Conservation (phyloP, 1,140 invertebrate species). For the Adelges cooleyi region DNA sequence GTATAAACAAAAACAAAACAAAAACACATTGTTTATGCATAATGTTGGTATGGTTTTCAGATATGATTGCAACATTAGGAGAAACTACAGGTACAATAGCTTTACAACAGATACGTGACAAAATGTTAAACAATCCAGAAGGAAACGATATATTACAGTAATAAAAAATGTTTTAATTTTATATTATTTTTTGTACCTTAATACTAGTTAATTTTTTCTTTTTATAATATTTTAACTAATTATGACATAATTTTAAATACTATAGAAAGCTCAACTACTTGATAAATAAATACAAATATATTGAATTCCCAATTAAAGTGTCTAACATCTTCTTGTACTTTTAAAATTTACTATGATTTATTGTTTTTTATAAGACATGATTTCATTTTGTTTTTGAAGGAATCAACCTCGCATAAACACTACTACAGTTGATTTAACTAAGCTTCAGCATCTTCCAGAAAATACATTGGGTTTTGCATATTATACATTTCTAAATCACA, state of each 20-base stretch:
- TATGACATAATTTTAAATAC: too few relatives aligned
- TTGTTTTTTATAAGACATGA: neutral
- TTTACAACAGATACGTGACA: slow-evolving; percentile 50
- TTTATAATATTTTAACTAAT: too few relatives aligned
- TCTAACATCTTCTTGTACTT: neutral
- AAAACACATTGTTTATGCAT: neutral
- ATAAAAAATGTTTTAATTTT: neutral
- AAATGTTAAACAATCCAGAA: slow-evolving; percentile 55
- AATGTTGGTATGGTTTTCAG: slow-evolving; percentile 38
- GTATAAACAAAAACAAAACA: slow-evolving; percentile 31
- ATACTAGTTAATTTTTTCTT: too few relatives aligned
- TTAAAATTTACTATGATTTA: neutral
- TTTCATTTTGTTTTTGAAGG: neutral
- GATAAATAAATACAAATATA: too few relatives aligned
- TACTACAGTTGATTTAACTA: slow-evolving; percentile 62
- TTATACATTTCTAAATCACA: slow-evolving; percentile 63
- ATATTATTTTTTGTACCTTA: neutral
- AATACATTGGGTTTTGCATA: slow-evolving; percentile 77
- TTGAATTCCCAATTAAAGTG: too few relatives aligned
- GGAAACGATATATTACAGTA: slow-evolving; percentile 55
- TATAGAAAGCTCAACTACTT: too few relatives aligned
- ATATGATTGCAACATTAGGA: slow-evolving; percentile 88
- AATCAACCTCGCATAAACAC: slow-evolving; percentile 74
- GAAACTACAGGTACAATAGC: slow-evolving; percentile 72
- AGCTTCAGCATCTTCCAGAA: slow-evolving; percentile 56